A percentile compares a stretch with the other conserved stretches of the same genome.
Conservation (phyloP, 1,140 invertebrate genomes). For the Drosophila ironensis region DNA sequence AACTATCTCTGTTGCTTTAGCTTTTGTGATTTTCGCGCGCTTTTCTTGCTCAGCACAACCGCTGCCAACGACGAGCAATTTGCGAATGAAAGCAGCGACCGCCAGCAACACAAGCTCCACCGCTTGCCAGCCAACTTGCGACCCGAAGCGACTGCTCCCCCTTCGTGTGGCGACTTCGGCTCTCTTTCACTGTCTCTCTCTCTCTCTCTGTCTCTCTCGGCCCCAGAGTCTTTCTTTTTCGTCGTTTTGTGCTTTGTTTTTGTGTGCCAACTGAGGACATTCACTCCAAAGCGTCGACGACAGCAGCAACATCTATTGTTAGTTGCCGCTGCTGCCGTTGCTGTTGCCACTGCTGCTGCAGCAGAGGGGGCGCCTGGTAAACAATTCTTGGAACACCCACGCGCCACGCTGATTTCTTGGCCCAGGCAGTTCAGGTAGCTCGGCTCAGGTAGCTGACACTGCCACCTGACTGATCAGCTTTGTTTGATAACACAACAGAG, state of each 20-base stretch:
- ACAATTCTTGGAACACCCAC: constrained; percentile 79
- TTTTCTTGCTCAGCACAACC: constrained; percentile 64
- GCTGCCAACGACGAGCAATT: constrained; percentile 80
- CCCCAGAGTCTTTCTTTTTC: constrained; percentile 12
- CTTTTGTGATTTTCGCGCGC: constrained; percentile 58
- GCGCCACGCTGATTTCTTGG: constrained; percentile 43
- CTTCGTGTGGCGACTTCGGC: constrained; percentile 3
- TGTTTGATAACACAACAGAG: constrained; percentile 71
- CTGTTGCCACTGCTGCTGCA: constrained; percentile 33
- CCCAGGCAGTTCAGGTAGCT: constrained; percentile 3
- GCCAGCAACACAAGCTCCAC: constrained; percentile 12
- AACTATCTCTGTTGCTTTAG: constrained; percentile 20
- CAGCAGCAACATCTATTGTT: constrained; percentile 68
- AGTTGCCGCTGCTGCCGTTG: constrained; percentile 40
- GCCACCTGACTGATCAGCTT: constrained; percentile 78
- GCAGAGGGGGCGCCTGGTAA: constrained; percentile 61
- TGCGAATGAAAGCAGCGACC: constrained; percentile 78
- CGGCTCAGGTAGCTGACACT: constrained; percentile 62
- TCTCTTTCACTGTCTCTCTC: background rate
- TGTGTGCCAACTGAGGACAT: constrained; percentile 81
- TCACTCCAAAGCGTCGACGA: constrained; percentile 69
- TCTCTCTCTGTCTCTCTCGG: constrained; percentile 3
- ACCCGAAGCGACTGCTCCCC: constrained; percentile 16
- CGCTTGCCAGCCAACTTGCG: constrained; percentile 7
- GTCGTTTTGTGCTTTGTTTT: constrained; percentile 62